Base-by-base conservation (phyloP, 1,140 invertebrate genomes). In the Drosophila lowei region DNA sequence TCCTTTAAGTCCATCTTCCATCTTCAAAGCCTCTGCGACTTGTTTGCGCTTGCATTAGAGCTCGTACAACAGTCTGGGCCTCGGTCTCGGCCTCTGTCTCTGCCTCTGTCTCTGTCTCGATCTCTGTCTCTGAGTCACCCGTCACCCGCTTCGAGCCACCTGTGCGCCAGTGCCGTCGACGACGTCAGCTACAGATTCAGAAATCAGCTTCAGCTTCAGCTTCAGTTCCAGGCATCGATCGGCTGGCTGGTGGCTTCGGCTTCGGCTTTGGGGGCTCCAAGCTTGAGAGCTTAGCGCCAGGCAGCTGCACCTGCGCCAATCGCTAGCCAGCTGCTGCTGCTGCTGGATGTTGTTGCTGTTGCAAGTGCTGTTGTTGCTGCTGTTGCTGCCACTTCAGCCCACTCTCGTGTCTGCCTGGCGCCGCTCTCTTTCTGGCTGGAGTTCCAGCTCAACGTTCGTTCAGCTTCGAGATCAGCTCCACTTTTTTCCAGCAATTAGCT, bases 231-330 rank as follows among this genome's bases (percentile, higher is more conserved):
- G 34, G 34, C 34, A 44, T 21, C 58, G 48, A 61, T 47, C 30
- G n/a, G n/a, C 23, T 25, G 23, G 23, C 23, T 25, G 23, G 23
- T 25, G 23, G 23, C 23, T 6, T 18, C 18, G 23, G 23, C 8
- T 11, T 41, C 25, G 23, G 65, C 65, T 64, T 53, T 46, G 48
- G 49, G 42, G 43, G 73, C 75, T 56, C 11, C 30, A 34, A 53
- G 50, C 50, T 53, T 63, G 34, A 56, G 47, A 74, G 58, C 77
- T 60, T 49, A 63, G 54, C 63, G 73, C 72, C 66, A 79, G 57
- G 73, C 54, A 79, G 65, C 73, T 86, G 83, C 83, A 86, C 83
- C 83, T 86, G 83, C 83, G 83, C 83, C 78, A 86, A 81, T 85
- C 70, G 83, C 68, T 53, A 58, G 62, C 77, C 83, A 81, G 78